Evolutionary conservation across 2,113 vertebrate species (phyloP).

Genomic region (Cyanocitta stelleri): DNA sequence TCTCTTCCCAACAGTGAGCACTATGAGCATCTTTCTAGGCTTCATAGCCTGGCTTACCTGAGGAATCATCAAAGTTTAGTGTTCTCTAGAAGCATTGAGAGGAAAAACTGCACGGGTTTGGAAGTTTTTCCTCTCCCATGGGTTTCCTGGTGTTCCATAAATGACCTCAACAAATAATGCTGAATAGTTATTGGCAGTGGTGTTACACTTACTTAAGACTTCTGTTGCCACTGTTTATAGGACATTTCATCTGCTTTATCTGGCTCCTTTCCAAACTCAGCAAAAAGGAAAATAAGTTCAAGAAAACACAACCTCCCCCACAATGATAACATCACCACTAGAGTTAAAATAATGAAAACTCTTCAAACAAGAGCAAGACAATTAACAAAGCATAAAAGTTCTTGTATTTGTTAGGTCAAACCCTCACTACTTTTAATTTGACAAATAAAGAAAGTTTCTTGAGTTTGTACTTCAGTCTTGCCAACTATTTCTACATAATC

Average conservation of each 20-base stretch:
- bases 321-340: background rate
- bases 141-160: background rate
- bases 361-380: background rate
- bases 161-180: background rate
- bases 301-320: background rate
- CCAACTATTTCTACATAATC: background rate
- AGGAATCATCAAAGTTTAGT: background rate
- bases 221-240: background rate
- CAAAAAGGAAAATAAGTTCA: background rate
- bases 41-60: background rate
- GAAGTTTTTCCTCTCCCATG: fast-evolving
- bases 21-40: fast-evolving
- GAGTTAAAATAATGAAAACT: background rate
- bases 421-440: background rate
- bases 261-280: background rate
- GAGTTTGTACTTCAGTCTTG: background rate
- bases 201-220: background rate
- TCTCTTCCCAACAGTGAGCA: background rate
- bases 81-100: background rate
- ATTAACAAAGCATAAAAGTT: background rate
- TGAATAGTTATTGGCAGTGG: background rate
- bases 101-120: background rate
- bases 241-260: background rate
- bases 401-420: background rate
- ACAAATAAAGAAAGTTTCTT: background rate